Evolutionary conservation across 64 coral and sea anemone genomes (phyloP).

Genomic region (Stichodactyla helianthus): DNA sequence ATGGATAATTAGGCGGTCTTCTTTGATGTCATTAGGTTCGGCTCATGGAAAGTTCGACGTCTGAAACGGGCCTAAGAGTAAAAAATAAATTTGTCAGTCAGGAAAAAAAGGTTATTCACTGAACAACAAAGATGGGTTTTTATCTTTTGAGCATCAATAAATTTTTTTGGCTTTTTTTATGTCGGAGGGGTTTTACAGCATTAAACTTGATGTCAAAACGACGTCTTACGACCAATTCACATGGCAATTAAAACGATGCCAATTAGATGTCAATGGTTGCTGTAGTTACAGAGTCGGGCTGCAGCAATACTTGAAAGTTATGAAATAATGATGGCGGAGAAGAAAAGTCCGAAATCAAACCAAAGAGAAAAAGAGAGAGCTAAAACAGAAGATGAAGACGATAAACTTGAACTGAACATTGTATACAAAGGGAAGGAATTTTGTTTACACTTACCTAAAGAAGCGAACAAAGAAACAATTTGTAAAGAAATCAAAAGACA

Average conservation of each 20-base stretch:
- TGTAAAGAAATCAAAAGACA: constrained; percentile 51
- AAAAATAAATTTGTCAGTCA: too few species aligned
- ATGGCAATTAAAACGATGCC: background rate
- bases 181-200: background rate
- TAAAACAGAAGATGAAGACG: background rate
- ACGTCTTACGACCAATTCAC: background rate
- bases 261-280: background rate
- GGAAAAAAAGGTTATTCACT: too few species aligned
- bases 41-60: too few species aligned
- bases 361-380: background rate
- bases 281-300: background rate
- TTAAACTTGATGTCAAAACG: background rate
- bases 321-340: constrained; percentile 1
- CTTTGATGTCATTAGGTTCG: too few species aligned
- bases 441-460: constrained; percentile 33
- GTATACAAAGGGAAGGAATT: constrained; percentile 45
- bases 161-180: too few species aligned
- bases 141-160: too few species aligned
- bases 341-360: background rate
- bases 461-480: constrained; percentile 49
- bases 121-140: too few species aligned
- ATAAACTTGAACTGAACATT: constrained; percentile 45
- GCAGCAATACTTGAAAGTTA: background rate
- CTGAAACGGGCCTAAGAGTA: too few species aligned
- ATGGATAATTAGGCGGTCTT: too few species aligned